phyloP scores from a whole-genome alignment of 2,797 vertebrate genomes.

The Dallia pectoralis region DNA sequence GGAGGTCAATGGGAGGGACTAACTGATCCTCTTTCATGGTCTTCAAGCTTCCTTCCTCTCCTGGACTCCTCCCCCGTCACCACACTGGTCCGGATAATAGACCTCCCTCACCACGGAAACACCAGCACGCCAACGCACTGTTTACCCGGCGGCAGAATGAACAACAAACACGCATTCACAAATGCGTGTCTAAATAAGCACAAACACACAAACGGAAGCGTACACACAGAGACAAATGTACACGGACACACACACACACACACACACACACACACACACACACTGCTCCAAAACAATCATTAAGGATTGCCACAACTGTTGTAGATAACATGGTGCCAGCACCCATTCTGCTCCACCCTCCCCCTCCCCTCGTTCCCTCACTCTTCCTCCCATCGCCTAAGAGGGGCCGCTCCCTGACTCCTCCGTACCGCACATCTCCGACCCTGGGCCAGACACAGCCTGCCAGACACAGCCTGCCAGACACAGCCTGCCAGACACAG shows the following conservation, averaged over 20 bases:
- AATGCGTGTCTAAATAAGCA: too few species aligned
- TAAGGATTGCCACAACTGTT: constrained; percentile 99
- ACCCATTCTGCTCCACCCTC: constrained; percentile 92
- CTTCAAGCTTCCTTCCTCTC: constrained; percentile 51
- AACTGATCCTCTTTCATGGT: constrained; percentile 50
- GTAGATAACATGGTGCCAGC: constrained; percentile 96
- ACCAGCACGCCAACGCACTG: constrained; percentile 51
- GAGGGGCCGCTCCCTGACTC: constrained; percentile 58
- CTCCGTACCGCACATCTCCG: constrained; percentile 69
- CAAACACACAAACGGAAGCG: too few species aligned
- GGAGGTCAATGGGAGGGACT: constrained; percentile 49
- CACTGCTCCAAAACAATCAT: constrained; percentile 94
- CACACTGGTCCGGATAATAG: constrained; percentile 19
- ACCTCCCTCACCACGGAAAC: constrained; percentile 22
- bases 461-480: constrained; percentile 59
- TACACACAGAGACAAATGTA: background rate
- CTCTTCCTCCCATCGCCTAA: constrained; percentile 72
- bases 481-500: too few species aligned
- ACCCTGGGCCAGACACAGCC: constrained; percentile 67
- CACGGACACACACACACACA: constrained; percentile 45
- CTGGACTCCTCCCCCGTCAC: constrained; percentile 11
- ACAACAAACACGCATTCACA: constrained; percentile 46
- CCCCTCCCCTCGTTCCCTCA: constrained; percentile 70
- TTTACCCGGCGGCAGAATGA: constrained; percentile 47
- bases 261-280: constrained; percentile 65